Conservation (phyloP, 2,113 vertebrate species). For the Labeo catla region DNA sequence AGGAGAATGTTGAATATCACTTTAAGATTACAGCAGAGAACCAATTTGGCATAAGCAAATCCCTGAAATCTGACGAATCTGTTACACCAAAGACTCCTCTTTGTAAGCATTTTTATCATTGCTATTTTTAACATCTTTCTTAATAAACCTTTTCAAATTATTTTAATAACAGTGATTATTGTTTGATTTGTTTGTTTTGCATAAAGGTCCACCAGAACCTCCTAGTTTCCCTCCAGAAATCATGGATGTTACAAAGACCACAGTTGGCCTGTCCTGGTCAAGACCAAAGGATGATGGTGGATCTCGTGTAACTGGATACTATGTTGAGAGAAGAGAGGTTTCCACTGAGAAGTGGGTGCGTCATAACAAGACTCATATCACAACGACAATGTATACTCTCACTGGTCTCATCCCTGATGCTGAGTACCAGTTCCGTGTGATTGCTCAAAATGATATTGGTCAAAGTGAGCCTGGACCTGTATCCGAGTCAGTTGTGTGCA, state of each 20-base stretch:
- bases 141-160: neutral
- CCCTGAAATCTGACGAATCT: conserved; percentile 93
- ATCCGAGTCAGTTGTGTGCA: conserved; percentile 92
- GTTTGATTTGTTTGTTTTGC: neutral
- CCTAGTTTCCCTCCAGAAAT: conserved; percentile 95
- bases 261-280: conserved; percentile 90
- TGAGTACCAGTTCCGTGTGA: conserved; percentile 94
- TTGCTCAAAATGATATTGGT: conserved; percentile 95
- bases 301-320: conserved; percentile 95
- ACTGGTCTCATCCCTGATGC: conserved; percentile 95
- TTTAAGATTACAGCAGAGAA: conserved; percentile 96
- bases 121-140: neutral
- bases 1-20: conserved; percentile 97
- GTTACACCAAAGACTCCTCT: conserved; percentile 93
- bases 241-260: conserved; percentile 91
- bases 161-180: conserved; percentile 3
- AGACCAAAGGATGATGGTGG: conserved; percentile 95
- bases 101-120: conserved; percentile 80
- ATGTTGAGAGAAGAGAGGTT: conserved; percentile 91
- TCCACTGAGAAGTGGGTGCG: conserved; percentile 98
- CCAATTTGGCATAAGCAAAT: conserved; percentile 92
- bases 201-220: conserved; percentile 91
- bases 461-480: conserved; percentile 89
- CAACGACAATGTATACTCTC: conserved; percentile 96
- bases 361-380: conserved; percentile 96